phyloP scores from a whole-genome alignment of 2,888 invertebrate genomes.

The Globia sparganii region DNA sequence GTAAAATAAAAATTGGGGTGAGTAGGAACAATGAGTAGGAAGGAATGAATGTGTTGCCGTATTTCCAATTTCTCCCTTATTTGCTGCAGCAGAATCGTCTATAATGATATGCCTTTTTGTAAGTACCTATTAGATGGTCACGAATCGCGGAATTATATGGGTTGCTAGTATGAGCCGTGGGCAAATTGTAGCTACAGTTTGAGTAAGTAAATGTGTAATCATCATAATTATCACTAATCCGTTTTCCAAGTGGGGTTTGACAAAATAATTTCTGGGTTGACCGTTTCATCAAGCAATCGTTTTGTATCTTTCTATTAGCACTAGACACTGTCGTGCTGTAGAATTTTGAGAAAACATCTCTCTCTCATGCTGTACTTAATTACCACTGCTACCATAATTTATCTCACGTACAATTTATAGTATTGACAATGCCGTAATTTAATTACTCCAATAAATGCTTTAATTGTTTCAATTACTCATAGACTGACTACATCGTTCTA shows the following conservation, averaged over 20 bases:
- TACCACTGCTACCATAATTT: not conserved
- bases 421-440: conserved; percentile 32
- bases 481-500: conserved; percentile 17
- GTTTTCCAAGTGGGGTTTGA: not conserved
- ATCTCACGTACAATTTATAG: conserved; percentile 8
- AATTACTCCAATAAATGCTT: conserved; percentile 36
- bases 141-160: not conserved
- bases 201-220: not conserved
- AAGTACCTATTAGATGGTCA: not conserved
- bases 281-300: not conserved
- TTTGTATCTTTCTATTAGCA: not conserved
- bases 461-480: conserved; percentile 41
- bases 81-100: conserved; percentile 5
- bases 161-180: conserved; percentile 4
- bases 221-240: conserved; percentile 7
- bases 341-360: conserved; percentile 15
- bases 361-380: not conserved
- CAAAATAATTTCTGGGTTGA: not conserved
- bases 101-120: conserved; percentile 15
- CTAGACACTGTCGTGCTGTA: not conserved
- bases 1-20: conserved; percentile 2
- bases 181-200: not conserved
- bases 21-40: not conserved
- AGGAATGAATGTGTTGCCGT: conserved; percentile 9
- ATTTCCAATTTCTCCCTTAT: conserved; percentile 7